Conservation (phyloP, 2,888 invertebrate species). For the Drosophila sordidapex region DNA sequence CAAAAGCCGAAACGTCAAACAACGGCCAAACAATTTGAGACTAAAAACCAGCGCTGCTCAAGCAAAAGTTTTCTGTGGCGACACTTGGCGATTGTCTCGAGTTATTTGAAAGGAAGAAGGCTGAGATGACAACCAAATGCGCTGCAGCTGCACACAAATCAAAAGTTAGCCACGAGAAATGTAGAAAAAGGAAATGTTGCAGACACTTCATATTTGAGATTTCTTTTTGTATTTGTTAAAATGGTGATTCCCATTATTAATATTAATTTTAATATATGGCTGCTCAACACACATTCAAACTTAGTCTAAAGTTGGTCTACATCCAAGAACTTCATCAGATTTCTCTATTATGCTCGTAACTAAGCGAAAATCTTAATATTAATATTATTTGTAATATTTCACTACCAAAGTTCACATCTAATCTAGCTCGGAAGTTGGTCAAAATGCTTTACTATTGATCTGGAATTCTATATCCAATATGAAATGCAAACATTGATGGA, state of each 20-base stretch:
- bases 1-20: conserved; percentile 46
- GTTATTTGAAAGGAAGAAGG: neutral
- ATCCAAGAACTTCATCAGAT: neutral
- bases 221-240: neutral
- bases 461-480: neutral
- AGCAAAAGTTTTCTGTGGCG: conserved; percentile 42
- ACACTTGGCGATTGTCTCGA: conserved; percentile 49
- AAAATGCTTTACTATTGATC: neutral
- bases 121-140: conserved; percentile 9
- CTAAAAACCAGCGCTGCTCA: conserved; percentile 46
- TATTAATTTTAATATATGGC: neutral
- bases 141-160: conserved; percentile 6
- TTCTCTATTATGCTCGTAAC: neutral
- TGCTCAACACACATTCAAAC: neutral
- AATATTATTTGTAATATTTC: neutral
- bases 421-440: neutral
- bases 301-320: neutral
- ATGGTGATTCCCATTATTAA: neutral
- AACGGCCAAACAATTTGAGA: conserved; percentile 48
- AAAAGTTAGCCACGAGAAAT: neutral
- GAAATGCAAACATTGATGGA: neutral
- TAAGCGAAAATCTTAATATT: neutral
- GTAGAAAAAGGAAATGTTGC: neutral
- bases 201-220: neutral
- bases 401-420: neutral